phyloP scores from a whole-genome alignment of 2,113 vertebrate genomes.

The Emydura subglobosa region DNA sequence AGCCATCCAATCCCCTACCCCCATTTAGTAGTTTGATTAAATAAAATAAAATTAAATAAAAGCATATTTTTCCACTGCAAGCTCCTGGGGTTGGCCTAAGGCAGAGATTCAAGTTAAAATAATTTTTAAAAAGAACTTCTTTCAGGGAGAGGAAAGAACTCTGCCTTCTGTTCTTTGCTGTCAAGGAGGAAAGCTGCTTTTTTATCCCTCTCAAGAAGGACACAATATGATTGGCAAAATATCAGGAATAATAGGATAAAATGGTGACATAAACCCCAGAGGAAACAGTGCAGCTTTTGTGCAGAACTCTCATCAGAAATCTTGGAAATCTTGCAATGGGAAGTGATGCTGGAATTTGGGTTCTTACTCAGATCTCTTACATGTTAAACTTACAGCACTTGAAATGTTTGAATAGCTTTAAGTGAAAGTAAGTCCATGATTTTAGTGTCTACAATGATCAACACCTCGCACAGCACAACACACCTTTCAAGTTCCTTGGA shows the following conservation, averaged over 20 bases:
- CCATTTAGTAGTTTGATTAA: background rate
- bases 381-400: conserved; percentile 53
- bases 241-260: conserved; percentile 80
- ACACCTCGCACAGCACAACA: background rate
- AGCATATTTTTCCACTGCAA: background rate
- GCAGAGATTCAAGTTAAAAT: conserved; percentile 45
- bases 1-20: background rate
- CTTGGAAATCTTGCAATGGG: conserved; percentile 64
- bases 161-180: conserved; percentile 56
- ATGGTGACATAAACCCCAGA: conserved; percentile 70
- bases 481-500: background rate
- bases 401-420: conserved; percentile 57
- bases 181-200: conserved; percentile 73
- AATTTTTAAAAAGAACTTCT: conserved; percentile 18
- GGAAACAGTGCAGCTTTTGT: conserved; percentile 80
- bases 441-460: background rate
- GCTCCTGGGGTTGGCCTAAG: conserved; percentile 34
- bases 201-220: conserved; percentile 66
- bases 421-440: conserved; percentile 24
- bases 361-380: conserved; percentile 54
- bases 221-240: conserved; percentile 81
- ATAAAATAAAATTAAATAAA: background rate
- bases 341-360: conserved; percentile 65
- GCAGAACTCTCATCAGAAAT: conserved; percentile 69
- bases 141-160: background rate